Conservation (phyloP, 2,113 vertebrate species). For the Scytalopus superciliaris region DNA sequence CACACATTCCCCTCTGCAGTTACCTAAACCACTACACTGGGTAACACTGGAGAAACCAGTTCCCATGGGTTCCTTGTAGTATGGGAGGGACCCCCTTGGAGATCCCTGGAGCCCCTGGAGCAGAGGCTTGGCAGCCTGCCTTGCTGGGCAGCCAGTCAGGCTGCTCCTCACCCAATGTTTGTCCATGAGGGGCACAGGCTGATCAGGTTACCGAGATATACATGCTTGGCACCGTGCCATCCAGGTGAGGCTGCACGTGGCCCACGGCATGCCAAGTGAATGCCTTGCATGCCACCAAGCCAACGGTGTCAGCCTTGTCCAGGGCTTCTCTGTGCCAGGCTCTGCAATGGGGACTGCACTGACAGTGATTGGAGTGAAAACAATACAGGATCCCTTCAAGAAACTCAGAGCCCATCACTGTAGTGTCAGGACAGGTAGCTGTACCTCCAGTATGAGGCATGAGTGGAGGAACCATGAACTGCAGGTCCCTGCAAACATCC, state of each 20-base stretch:
- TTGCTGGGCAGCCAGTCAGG: background rate
- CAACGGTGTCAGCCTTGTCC: background rate
- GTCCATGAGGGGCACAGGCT: background rate
- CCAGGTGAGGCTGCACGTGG: constrained; percentile 34
- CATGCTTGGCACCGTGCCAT: background rate
- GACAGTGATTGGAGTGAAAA: rapidly evolving
- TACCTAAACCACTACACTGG: background rate
- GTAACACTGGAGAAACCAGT: background rate
- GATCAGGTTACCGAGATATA: background rate
- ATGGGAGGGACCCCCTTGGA: background rate
- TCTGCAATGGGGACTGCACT: rapidly evolving
- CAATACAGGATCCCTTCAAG: background rate
- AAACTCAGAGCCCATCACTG: background rate
- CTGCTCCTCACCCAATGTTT: background rate
- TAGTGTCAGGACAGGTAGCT: background rate
- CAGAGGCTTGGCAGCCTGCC: background rate
- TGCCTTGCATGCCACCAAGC: constrained; percentile 28
- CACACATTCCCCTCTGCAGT: background rate
- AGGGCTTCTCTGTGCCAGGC: background rate
- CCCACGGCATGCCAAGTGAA: background rate
- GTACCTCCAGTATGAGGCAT: background rate
- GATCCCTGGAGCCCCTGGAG: background rate
- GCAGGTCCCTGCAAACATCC: background rate
- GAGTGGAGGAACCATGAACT: rapidly evolving
- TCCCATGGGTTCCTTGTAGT: background rate